Evolutionary conservation across 1,140 invertebrate genomes (phyloP), one percentile per base, ranked within the genome.

Genomic region (Pogonomyrmex californicus): DNA sequence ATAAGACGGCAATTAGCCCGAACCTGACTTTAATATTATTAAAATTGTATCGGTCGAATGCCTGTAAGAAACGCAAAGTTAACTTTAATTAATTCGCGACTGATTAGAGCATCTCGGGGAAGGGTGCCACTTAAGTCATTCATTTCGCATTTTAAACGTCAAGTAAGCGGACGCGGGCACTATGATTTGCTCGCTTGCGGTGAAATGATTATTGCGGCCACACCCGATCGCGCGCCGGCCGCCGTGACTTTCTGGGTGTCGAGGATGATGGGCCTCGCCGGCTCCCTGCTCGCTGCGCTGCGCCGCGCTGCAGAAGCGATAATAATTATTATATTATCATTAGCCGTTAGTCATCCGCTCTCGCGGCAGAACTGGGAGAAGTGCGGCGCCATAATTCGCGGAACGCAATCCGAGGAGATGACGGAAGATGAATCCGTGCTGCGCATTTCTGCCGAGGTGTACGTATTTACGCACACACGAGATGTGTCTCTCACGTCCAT

Each of bases 311-410:
- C 70, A 56, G 30, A 23, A 47, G 47, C n/a, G 76, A 82, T 86
- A 60, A 90, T 86, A 90, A 89, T 90, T 90, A 90, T 90, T 86
- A 73, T n/a, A 82, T 90, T 88, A 88, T 88, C 85, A 73, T 79
- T 76, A 68, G 66, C 23, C 86, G 86, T 86, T 90, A 65, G 47
- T 90, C 78, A 90, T 87, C 70, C 60, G 23, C 60, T 71, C 86
- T 49, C 30, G 54, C 47, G 58, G n/a, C 33, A 54, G 54, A 56
- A 33, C 17, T 41, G 51, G 12, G 62, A 49, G 36, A 62, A 73
- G 30, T 44, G 38, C 49, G 47, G 41, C 56, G 66, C 62, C 76
- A 30, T 54, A 56, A 62, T 90, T 90, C 81, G 62, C 65, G 36
- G 86, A 88, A 87, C 47, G 76, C 60, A 90, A 90, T 49, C 23